These are phyloP conservation scores for Sphaeramia orbicularis DNA, from an alignment of 2,797 vertebrate genomes.

Conservation along the genomic window DNA sequence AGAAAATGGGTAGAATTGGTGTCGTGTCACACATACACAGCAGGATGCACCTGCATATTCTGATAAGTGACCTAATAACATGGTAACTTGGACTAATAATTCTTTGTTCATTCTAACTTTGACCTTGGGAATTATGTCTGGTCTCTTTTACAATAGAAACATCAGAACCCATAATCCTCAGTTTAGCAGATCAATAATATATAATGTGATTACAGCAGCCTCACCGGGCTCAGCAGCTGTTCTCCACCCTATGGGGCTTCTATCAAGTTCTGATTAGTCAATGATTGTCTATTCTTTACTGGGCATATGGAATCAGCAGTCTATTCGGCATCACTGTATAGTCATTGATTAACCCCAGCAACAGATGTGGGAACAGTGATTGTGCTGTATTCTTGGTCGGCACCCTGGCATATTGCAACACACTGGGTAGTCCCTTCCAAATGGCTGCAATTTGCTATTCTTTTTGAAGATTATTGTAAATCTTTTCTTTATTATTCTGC, in stretches of 20 bases:
- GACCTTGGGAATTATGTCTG: conserved; percentile 45
- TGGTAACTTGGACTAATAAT: conserved; percentile 21
- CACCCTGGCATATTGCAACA: conserved; percentile 56
- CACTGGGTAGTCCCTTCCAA: conserved; percentile 63
- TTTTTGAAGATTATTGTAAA: conserved; percentile 59
- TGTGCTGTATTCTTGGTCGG: conserved; percentile 73
- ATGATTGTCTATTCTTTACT: conserved; percentile 80
- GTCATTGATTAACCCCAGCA: conserved; percentile 79
- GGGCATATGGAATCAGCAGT: conserved; percentile 79
- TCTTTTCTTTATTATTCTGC: conserved; percentile 44
- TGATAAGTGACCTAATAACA: conserved; percentile 9
- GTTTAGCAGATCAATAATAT: conserved; percentile 75
- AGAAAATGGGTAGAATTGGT: conserved; percentile 7
- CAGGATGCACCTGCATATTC: not conserved
- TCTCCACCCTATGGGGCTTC: conserved; percentile 68
- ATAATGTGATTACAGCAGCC: conserved; percentile 73
- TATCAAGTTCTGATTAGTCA: conserved; percentile 80
- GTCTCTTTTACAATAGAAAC: conserved; percentile 45
- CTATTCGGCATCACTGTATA: conserved; percentile 80
- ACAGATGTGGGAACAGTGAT: conserved; percentile 76
- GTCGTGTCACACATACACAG: not conserved
- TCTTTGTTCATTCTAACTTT: conserved; percentile 4
- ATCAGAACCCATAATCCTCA: conserved; percentile 65
- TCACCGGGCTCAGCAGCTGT: conserved; percentile 70
- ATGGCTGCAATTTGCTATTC: conserved; percentile 70